phyloP scores from a whole-genome alignment of 2,888 invertebrate genomes.

The Torymus texanus region DNA sequence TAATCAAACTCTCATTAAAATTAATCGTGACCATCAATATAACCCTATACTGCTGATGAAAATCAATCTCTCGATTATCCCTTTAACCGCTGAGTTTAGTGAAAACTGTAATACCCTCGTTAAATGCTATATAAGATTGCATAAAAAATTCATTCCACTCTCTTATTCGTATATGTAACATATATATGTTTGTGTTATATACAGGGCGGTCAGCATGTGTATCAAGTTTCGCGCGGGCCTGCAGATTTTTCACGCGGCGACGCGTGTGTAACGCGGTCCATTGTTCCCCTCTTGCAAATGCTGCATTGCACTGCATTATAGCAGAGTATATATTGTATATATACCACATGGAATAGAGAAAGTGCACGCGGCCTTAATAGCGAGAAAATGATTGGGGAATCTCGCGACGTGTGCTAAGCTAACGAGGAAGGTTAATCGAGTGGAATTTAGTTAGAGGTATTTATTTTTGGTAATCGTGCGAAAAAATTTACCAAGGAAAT shows the following conservation, averaged over 20 bases:
- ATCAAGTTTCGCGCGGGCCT: slow-evolving; percentile 41
- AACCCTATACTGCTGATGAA: background rate
- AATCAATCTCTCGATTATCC: background rate
- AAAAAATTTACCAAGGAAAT: too few species aligned
- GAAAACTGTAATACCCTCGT: too few species aligned
- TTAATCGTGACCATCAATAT: slow-evolving; percentile 6
- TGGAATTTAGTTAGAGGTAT: too few species aligned
- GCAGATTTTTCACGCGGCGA: slow-evolving; percentile 27
- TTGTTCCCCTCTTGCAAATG: slow-evolving; percentile 20
- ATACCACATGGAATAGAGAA: slow-evolving; percentile 8
- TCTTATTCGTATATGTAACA: too few species aligned
- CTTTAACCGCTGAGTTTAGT: too few species aligned
- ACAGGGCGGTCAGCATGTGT: slow-evolving; percentile 23
- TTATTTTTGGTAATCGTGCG: too few species aligned
- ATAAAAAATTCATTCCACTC: too few species aligned
- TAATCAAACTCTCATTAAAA: background rate
- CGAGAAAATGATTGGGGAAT: slow-evolving; percentile 44
- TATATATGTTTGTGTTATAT: too few species aligned
- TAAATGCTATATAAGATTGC: too few species aligned
- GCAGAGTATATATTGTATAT: too few species aligned
- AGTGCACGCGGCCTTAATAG: slow-evolving; percentile 38
- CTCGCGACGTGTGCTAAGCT: background rate
- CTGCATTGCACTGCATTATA: slow-evolving; percentile 9
- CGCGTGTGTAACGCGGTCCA: slow-evolving; percentile 35
- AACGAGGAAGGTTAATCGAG: too few species aligned